These are phyloP conservation scores for Smithornis capensis DNA, from an alignment of 2,113 vertebrate genomes.

Conservation along the genomic window DNA sequence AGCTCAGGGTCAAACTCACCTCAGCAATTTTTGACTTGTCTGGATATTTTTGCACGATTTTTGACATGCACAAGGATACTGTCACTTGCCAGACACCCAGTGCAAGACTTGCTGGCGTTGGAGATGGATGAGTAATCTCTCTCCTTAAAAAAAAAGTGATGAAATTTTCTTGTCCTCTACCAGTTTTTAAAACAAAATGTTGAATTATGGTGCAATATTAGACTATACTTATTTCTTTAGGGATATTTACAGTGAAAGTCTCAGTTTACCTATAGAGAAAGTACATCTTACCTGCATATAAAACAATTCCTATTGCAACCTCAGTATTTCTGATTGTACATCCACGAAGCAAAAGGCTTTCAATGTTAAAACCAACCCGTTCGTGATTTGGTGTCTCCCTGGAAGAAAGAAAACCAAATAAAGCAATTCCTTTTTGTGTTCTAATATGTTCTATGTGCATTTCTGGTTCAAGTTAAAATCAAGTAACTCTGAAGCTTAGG, in stretches of 20 bases:
- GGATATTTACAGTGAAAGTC: neutral
- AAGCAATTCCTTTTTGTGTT: neutral
- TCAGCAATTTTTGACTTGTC: neutral
- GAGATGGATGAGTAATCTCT: neutral
- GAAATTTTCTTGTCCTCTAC: neutral
- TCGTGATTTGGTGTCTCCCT: conserved; percentile 85
- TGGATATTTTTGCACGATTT: neutral
- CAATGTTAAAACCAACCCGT: conserved; percentile 73
- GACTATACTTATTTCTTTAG: neutral
- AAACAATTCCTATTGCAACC: conserved; percentile 72
- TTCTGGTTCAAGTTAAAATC: neutral
- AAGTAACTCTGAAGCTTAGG: neutral
- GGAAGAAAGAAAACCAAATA: conserved; percentile 4
- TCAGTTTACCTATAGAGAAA: neutral
- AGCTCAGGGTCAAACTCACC: neutral
- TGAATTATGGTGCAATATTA: neutral
- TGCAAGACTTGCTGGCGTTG: neutral
- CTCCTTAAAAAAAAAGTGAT: neutral
- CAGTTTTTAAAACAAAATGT: neutral
- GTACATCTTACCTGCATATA: conserved; percentile 73
- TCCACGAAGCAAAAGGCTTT: conserved; percentile 81
- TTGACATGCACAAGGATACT: neutral
- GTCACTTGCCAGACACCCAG: neutral
- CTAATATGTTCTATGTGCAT: neutral
- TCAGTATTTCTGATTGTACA: conserved; percentile 81